Evolutionary conservation across 2,888 invertebrate species (phyloP).

Genomic region (Caenorhabditis afra): DNA sequence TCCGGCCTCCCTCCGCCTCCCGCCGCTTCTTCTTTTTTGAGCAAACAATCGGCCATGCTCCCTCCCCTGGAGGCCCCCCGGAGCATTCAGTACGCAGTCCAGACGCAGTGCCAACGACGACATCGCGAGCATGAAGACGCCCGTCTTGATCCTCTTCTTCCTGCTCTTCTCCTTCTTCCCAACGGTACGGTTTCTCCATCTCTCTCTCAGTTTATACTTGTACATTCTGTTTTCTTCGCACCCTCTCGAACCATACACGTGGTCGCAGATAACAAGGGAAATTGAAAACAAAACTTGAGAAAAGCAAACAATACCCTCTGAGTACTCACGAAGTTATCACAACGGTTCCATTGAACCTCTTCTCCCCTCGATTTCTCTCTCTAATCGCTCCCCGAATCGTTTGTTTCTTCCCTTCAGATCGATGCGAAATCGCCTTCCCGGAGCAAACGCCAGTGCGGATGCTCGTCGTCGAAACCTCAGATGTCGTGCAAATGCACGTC

Average conservation of each 20-base stretch:
- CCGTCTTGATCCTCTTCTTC: conserved; percentile 16
- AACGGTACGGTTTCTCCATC: conserved; percentile 13
- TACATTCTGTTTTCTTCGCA: neutral
- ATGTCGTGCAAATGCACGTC: conserved; percentile 56
- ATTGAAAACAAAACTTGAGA: neutral
- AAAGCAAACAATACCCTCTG: neutral
- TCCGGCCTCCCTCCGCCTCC: conserved; percentile 13
- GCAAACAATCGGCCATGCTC: conserved; percentile 47
- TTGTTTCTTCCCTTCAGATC: conserved; percentile 9
- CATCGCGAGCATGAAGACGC: conserved; percentile 34
- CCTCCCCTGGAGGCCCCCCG: conserved; percentile 38
- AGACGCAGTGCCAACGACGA: conserved; percentile 31
- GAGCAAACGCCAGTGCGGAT: conserved; percentile 65
- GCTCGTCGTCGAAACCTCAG: conserved; percentile 52
- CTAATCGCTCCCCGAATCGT: neutral
- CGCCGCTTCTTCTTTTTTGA: conserved; percentile 34
- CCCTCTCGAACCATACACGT: neutral
- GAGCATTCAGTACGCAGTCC: conserved; percentile 30
- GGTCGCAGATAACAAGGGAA: neutral
- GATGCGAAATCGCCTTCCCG: conserved; percentile 44
- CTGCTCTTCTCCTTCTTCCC: conserved; percentile 24
- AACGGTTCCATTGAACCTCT: neutral
- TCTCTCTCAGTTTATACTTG: too few species aligned
- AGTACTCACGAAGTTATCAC: neutral
- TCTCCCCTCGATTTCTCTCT: neutral